These are phyloP conservation scores for Colossoma macropomum DNA, from an alignment of 2,113 vertebrate genomes.

Conservation along the genomic window DNA sequence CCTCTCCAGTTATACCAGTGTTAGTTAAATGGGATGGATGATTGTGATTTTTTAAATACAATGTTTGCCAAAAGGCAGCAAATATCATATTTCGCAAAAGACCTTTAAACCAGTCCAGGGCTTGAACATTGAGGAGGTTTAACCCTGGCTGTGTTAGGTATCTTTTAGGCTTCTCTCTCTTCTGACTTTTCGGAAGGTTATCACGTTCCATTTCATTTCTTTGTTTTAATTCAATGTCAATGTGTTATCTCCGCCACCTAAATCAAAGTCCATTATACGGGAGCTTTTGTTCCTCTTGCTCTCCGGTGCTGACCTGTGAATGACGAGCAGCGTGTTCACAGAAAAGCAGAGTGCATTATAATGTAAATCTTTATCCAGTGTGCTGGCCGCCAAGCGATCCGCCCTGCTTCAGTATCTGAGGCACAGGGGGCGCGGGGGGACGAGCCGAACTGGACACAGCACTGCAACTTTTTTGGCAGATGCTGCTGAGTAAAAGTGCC, in stretches of 20 bases:
- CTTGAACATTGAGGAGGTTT: not conserved
- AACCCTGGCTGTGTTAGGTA: not conserved
- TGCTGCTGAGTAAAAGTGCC: constrained; percentile 4
- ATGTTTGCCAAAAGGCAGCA: too few species aligned
- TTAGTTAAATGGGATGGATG: too few species aligned
- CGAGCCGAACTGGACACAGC: constrained; percentile 14
- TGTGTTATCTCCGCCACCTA: constrained; percentile 29
- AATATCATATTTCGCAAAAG: too few species aligned
- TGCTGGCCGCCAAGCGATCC: constrained; percentile 21
- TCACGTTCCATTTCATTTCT: constrained; percentile 35
- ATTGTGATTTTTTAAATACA: too few species aligned
- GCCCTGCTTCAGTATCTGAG: constrained; percentile 15
- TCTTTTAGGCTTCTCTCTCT: constrained; percentile 21
- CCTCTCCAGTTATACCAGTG: too few species aligned
- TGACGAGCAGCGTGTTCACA: constrained; percentile 26
- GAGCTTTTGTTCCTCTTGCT: constrained; percentile 6
- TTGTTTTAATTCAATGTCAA: constrained; percentile 50
- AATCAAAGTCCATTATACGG: constrained; percentile 45
- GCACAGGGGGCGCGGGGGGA: not conserved
- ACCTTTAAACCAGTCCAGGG: too few species aligned
- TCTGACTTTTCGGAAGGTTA: constrained; percentile 50
- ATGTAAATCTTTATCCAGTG: constrained; percentile 53
- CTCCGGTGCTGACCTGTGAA: constrained; percentile 40
- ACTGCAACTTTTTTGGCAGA: constrained; percentile 45
- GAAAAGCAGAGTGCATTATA: constrained; percentile 49